Evolutionary conservation across 1,140 invertebrate genomes (phyloP).

Genomic region (Phymorhynchus buccinoides): DNA sequence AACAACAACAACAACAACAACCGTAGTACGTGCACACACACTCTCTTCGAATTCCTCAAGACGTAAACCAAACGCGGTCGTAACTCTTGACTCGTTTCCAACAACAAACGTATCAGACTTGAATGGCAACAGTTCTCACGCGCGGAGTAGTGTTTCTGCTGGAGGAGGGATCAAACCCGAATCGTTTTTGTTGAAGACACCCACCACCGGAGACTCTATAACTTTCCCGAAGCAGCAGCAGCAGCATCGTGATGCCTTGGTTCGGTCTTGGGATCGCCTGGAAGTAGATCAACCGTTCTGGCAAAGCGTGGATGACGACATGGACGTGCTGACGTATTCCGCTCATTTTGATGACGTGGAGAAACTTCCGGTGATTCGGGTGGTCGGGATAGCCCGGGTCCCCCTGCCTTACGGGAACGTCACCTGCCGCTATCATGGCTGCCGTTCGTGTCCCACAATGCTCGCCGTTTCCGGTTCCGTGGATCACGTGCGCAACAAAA

Average conservation of each 20-base stretch:
- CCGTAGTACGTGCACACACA: no score
- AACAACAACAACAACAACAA: no score
- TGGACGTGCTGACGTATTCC: constrained; percentile 9
- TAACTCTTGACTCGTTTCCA: no score
- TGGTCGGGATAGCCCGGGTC: constrained; percentile 13
- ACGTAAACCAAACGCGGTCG: no score
- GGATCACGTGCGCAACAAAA: constrained; percentile 13
- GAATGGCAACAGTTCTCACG: no score
- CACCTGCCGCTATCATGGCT: constrained; percentile 11
- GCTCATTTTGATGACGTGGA: constrained; percentile 33
- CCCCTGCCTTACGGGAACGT: constrained; percentile 24
- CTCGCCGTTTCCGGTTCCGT: neutral
- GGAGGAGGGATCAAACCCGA: neutral
- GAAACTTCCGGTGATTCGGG: neutral
- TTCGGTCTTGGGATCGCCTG: neutral
- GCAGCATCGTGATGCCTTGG: neutral
- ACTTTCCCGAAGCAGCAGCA: neutral
- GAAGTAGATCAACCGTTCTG: neutral
- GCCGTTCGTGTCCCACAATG: neutral
- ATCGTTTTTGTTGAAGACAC: no score
- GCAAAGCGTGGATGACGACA: constrained; percentile 11
- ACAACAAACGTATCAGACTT: no score
- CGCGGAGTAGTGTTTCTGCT: neutral
- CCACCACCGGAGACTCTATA: neutral
- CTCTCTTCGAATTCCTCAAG: no score